Evolutionary conservation across 2,113 vertebrate genomes (phyloP).

Genomic region (Notarius quadriscutis): DNA sequence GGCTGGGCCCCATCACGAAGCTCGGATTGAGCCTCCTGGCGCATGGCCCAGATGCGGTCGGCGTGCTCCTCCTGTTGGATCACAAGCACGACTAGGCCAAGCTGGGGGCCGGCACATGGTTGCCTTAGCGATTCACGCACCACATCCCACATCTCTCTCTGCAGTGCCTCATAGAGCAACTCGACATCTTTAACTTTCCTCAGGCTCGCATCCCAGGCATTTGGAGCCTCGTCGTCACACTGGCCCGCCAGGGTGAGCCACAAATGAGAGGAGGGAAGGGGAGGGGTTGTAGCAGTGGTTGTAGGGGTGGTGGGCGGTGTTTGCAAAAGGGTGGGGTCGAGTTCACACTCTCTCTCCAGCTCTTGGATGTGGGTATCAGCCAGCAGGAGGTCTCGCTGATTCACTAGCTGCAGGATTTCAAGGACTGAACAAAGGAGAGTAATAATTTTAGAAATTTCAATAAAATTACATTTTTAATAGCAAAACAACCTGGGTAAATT

Average conservation of each 20-base stretch:
- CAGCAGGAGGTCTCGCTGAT: constrained; percentile 80
- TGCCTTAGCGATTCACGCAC: constrained; percentile 80
- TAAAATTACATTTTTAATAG: background rate
- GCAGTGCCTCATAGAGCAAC: constrained; percentile 84
- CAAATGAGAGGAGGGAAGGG: constrained; percentile 35
- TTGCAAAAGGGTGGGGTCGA: constrained; percentile 63
- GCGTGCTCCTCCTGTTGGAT: constrained; percentile 85
- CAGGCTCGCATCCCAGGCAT: constrained; percentile 64
- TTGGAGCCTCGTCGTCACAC: constrained; percentile 57
- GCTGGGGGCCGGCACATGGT: constrained; percentile 72
- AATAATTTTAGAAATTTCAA: background rate
- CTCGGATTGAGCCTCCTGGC: constrained; percentile 59
- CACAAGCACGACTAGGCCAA: constrained; percentile 80
- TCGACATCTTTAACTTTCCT: constrained; percentile 85
- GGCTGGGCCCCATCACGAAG: constrained; percentile 22
- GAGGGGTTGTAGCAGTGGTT: constrained; percentile 39
- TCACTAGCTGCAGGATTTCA: constrained; percentile 86
- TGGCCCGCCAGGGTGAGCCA: constrained; percentile 55
- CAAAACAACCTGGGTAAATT: background rate
- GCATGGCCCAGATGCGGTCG: constrained; percentile 67
- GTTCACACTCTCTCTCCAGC: constrained; percentile 81
- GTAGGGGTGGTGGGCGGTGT: constrained; percentile 51
- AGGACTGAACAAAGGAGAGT: constrained; percentile 69
- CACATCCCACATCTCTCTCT: constrained; percentile 85
- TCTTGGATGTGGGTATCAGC: constrained; percentile 88